phyloP scores from a whole-genome alignment of 1,140 invertebrate genomes.

The Paraescarpia echinospica region DNA sequence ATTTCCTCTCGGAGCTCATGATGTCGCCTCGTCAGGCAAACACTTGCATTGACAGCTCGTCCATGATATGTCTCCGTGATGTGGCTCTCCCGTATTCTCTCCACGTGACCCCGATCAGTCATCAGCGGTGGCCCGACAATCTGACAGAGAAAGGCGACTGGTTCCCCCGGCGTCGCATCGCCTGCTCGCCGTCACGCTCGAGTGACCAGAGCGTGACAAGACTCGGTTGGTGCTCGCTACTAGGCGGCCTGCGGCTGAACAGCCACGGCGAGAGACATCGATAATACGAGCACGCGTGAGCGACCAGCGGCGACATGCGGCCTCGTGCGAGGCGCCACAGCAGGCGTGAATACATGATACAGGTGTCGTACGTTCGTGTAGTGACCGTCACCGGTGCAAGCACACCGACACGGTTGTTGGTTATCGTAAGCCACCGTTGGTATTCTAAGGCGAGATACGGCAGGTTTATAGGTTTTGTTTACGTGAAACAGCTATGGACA shows the following conservation, averaged over 20 bases:
- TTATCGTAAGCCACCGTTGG: neutral
- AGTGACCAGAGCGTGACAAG: neutral
- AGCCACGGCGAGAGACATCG: neutral
- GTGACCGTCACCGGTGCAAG: neutral
- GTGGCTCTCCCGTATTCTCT: neutral
- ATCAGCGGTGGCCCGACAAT: neutral
- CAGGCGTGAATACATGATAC: neutral
- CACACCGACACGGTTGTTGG: neutral
- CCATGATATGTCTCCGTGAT: neutral
- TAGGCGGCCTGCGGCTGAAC: neutral
- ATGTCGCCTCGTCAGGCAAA: neutral
- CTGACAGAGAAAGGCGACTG: neutral
- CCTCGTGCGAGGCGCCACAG: neutral
- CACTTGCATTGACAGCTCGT: neutral
- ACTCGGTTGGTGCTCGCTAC: neutral
- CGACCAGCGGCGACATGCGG: neutral
- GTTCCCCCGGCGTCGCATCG: too few species aligned
- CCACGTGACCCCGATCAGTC: neutral
- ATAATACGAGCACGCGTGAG: neutral
- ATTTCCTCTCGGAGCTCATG: neutral
- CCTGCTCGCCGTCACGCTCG: neutral
- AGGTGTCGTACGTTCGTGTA: neutral
- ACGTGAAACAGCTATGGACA: too few species aligned
- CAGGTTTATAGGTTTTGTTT: too few species aligned
- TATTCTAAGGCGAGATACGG: too few species aligned